These are phyloP conservation scores for Dryoscopus gambensis DNA, from an alignment of 2,113 vertebrate species.

Conservation along the genomic window DNA sequence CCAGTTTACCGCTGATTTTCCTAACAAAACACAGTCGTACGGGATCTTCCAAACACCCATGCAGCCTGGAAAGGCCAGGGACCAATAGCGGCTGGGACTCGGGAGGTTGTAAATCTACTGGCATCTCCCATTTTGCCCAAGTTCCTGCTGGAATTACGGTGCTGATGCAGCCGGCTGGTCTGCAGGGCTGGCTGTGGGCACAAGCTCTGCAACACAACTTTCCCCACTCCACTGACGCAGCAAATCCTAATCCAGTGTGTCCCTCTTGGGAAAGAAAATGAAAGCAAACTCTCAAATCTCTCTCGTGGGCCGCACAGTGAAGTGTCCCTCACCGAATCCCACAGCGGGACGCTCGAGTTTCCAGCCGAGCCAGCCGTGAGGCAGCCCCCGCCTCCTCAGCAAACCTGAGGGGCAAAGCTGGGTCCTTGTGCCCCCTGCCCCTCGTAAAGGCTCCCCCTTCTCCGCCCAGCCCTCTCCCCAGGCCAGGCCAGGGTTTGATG, in stretches of 20 bases:
- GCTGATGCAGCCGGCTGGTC: rapidly evolving
- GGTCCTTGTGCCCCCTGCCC: background rate
- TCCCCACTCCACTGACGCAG: background rate
- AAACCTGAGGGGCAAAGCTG: background rate
- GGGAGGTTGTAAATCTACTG: background rate
- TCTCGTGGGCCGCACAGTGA: background rate
- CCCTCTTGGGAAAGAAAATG: background rate
- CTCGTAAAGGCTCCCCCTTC: background rate
- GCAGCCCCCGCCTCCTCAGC: too few relatives aligned
- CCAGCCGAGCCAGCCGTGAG: background rate
- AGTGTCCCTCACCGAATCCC: background rate
- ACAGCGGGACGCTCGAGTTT: rapidly evolving
- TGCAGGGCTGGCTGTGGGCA: background rate
- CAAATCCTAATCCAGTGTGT: rapidly evolving
- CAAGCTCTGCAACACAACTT: background rate
- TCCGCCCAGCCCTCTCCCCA: background rate
- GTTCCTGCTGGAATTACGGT: background rate
- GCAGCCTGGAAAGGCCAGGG: background rate
- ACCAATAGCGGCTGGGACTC: background rate
- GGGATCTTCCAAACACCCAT: background rate
- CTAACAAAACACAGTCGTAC: background rate
- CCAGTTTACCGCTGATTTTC: background rate
- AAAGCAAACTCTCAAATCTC: background rate
- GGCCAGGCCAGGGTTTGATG: background rate
- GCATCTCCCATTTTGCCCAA: background rate